Base-by-base conservation (phyloP, 2,797 vertebrate species). In the Parauchenoglanis ngamensis region DNA sequence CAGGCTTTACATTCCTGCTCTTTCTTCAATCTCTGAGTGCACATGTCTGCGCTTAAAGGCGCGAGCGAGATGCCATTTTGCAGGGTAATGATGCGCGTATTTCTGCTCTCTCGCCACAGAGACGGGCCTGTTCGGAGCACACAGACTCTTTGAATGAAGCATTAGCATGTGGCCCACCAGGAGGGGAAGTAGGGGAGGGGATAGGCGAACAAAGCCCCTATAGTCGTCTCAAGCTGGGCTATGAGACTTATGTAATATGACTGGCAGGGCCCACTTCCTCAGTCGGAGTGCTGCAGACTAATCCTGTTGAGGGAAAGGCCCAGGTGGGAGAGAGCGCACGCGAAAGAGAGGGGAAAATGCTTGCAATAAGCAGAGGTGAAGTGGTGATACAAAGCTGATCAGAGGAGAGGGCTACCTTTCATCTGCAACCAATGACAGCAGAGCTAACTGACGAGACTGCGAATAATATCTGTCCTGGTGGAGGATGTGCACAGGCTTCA, bases 241-340 rank as follows among this genome's bases (percentile, higher is more conserved):
- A 91, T 89, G 94, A 93, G 92, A 94, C 93, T 96, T 96, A 96
- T 96, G 95, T 95, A 96, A 96, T 94, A 93, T 94, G 94, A 96
- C 95, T 95, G 94, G 94, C 95, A 95, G 94, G 93, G 91, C 93
- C 94, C 91, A 92, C 93, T 94, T 94, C 92, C 94, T 94, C 92
- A 91, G 92, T 93, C 91, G 80, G 91, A 89, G 85, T 89, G 87
- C 90, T 76, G 92, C 94, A 93, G 92, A 94, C 93, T 95, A 96
- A 95, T 95, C 93, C 92, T 93, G 92, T 92, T 86, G 89, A 95
- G 92, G 92, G 94, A 94, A 91, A 91, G 93, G 78, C 92, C 91
- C 91, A 91, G 84, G 88, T 92, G 92, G 90, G 90, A 85, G 89
- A 90, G 57, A 63, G 83, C 76, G 80, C 77, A 89, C 87, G 90